A percentile compares a stretch with the other conserved stretches of the same genome.
Evolutionary conservation across 2,888 invertebrate species (phyloP).

Genomic region (Tinea semifulvella): DNA sequence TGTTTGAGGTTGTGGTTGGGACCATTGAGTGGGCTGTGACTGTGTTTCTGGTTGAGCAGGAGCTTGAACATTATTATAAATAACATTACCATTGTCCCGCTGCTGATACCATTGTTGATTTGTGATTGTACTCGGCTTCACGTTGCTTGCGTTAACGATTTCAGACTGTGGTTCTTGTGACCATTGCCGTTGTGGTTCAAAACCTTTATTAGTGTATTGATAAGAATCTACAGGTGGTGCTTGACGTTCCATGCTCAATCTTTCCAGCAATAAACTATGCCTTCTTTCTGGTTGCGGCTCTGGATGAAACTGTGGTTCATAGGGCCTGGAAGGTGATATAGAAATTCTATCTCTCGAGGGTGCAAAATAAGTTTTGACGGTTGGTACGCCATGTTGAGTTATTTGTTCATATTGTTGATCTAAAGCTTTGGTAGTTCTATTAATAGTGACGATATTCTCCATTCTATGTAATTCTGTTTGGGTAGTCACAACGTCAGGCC

Average conservation of each 20-base stretch:
- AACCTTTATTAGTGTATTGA: conserved; percentile 39
- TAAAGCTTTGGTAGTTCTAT: conserved; percentile 51
- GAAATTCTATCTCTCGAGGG: conserved; percentile 42
- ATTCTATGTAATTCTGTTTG: conserved; percentile 54
- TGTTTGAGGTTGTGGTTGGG: conserved; percentile 13
- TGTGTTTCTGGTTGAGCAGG: neutral
- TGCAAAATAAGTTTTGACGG: conserved; percentile 46
- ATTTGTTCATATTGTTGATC: conserved; percentile 48
- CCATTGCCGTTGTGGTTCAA: conserved; percentile 41
- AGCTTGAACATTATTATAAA: conserved; percentile 33
- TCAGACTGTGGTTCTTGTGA: conserved; percentile 52
- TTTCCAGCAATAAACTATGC: conserved; percentile 50
- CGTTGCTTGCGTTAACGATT: conserved; percentile 49
- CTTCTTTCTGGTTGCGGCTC: conserved; percentile 43
- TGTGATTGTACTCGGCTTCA: conserved; percentile 52
- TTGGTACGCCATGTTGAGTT: conserved; percentile 41
- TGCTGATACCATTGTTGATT: conserved; percentile 59
- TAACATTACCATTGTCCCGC: conserved; percentile 34
- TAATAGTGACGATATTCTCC: conserved; percentile 56
- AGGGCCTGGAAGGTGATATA: conserved; percentile 39
- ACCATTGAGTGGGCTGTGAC: conserved; percentile 5
- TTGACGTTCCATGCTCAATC: conserved; percentile 54
- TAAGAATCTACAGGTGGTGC: conserved; percentile 43
- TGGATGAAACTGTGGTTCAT: conserved; percentile 41
- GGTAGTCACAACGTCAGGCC: conserved; percentile 33